A percentile compares a stretch with the other conserved stretches of the same genome.
phyloP scores from a whole-genome alignment of 2,888 invertebrate species.

The Habroteleia sp. region DNA sequence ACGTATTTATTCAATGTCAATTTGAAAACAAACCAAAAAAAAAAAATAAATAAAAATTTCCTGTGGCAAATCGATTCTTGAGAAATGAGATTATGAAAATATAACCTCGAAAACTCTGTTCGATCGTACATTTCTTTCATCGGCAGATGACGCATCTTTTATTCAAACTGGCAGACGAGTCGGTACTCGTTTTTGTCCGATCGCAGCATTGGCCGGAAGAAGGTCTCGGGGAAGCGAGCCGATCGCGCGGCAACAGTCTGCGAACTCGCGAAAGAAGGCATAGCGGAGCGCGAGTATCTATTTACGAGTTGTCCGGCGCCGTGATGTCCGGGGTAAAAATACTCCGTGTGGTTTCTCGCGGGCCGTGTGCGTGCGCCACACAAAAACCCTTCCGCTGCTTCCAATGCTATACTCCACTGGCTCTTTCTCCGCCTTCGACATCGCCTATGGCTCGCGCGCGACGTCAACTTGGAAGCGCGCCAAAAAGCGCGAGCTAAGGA shows the following conservation, averaged over 20 bases:
- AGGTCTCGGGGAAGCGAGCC: slow-evolving; percentile 52
- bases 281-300: slow-evolving; percentile 75
- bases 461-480: slow-evolving; percentile 54
- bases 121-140: slow-evolving; percentile 27
- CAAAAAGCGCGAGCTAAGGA: slow-evolving; percentile 34
- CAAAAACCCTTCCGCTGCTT: slow-evolving; percentile 70
- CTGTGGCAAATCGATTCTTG: no score
- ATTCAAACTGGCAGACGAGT: slow-evolving; percentile 48
- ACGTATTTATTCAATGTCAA: no score
- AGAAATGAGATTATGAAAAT: no score
- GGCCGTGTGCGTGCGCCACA: slow-evolving; percentile 65
- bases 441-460: slow-evolving; percentile 20
- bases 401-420: slow-evolving; percentile 59
- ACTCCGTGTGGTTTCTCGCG: slow-evolving; percentile 75
- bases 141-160: slow-evolving; percentile 46
- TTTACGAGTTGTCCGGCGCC: slow-evolving; percentile 81
- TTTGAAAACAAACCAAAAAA: no score
- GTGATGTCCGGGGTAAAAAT: slow-evolving; percentile 81
- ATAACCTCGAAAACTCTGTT: neutral
- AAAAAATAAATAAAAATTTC: no score
- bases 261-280: slow-evolving; percentile 53
- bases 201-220: slow-evolving; percentile 56
- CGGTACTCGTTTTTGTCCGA: slow-evolving; percentile 48
- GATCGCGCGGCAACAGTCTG: slow-evolving; percentile 51
- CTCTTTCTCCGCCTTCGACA: slow-evolving; percentile 27